These are phyloP conservation scores for Meta bourneti DNA, from an alignment of 2,888 invertebrate genomes.

Conservation along the genomic window DNA sequence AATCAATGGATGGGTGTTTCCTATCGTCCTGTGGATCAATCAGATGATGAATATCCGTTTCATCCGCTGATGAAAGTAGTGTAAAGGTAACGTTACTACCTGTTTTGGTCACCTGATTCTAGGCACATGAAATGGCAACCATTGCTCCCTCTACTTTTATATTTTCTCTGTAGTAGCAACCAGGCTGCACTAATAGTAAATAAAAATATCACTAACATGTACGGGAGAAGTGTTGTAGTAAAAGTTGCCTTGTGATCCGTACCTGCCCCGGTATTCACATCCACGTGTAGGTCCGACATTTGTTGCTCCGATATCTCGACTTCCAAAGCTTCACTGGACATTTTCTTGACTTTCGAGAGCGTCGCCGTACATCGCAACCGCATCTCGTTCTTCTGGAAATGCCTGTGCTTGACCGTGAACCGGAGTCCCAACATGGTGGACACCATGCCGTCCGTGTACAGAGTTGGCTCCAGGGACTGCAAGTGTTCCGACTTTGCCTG, in stretches of 20 bases:
- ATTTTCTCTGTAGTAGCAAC: no score
- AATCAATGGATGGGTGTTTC: no score
- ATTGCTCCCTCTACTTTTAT: no score
- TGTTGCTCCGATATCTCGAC: constrained; percentile 68
- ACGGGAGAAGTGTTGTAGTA: no score
- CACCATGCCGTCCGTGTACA: constrained; percentile 30
- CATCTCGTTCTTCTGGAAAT: constrained; percentile 71
- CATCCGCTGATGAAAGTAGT: no score
- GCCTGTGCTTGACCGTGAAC: constrained; percentile 62
- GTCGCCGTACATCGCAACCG: constrained; percentile 75
- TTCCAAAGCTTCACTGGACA: constrained; percentile 70
- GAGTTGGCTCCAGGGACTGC: constrained; percentile 20
- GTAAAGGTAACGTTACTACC: no score
- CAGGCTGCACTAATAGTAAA: no score
- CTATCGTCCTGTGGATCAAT: no score
- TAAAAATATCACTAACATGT: no score
- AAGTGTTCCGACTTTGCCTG: constrained; percentile 58
- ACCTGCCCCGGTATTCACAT: constrained; percentile 61
- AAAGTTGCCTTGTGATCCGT: background rate
- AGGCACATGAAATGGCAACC: no score
- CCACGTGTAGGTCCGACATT: constrained; percentile 71
- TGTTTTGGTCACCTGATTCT: no score
- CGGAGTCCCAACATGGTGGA: constrained; percentile 59
- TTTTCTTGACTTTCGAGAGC: constrained; percentile 67
- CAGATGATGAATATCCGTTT: no score